Conservation (phyloP, 2,113 vertebrate species). For the Scytalopus superciliaris region DNA sequence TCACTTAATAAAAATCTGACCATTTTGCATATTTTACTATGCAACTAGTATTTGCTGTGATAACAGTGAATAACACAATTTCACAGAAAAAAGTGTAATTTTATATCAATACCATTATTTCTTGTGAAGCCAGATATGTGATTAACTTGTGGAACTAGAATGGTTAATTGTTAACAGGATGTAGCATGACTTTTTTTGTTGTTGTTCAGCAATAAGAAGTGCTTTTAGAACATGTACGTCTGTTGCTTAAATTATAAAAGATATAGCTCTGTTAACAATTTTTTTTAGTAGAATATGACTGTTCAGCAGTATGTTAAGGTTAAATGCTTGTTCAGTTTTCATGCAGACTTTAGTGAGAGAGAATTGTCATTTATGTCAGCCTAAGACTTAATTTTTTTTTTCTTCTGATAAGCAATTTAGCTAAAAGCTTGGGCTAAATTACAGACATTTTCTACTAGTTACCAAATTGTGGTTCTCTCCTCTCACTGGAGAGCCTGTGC, state of each 20-base stretch:
- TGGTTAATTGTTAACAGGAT: background rate
- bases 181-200: background rate
- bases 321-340: background rate
- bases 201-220: background rate
- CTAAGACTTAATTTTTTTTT: background rate
- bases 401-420: background rate
- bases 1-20: background rate
- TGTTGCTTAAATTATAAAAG: background rate
- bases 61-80: background rate
- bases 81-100: background rate
- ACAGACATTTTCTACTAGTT: background rate
- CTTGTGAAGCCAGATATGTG: background rate
- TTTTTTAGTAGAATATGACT: background rate
- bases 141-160: background rate
- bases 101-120: background rate
- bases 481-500: background rate
- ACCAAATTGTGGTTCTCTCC: background rate
- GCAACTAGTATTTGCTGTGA: background rate
- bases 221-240: background rate
- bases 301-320: background rate
- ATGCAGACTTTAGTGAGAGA: background rate
- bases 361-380: background rate
- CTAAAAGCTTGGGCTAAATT: background rate
- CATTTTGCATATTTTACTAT: background rate
- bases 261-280: background rate